A percentile compares a stretch with the other conserved stretches of the same genome.
phyloP scores from a whole-genome alignment of 2,888 invertebrate genomes.

The Pegoplata infirma region DNA sequence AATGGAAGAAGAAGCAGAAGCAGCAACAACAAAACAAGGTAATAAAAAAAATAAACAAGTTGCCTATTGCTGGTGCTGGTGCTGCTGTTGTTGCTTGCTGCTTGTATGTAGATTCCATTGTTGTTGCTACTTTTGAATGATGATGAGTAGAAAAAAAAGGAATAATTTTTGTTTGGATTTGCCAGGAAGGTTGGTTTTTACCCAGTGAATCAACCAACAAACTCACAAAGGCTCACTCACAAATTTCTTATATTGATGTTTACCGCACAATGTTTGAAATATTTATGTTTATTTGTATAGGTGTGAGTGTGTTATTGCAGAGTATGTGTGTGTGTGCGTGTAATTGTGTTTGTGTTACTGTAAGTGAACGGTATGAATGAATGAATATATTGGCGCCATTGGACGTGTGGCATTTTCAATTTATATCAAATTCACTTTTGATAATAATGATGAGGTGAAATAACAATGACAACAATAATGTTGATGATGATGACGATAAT shows the following conservation, averaged over 20 bases:
- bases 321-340: neutral
- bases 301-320: too few relatives aligned
- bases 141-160: neutral
- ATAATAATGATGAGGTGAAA: neutral
- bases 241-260: conserved; percentile 47
- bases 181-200: conserved; percentile 5
- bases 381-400: conserved; percentile 57
- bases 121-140: conserved; percentile 7
- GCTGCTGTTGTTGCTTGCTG: conserved; percentile 5
- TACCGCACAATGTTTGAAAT: conserved; percentile 56
- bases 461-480: neutral
- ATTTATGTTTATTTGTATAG: conserved; percentile 26
- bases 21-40: neutral
- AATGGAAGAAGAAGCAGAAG: neutral
- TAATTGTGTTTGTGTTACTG: neutral
- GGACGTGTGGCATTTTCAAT: conserved; percentile 61
- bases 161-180: conserved; percentile 3
- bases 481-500: conserved; percentile 5
- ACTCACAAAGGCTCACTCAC: conserved; percentile 27
- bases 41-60: conserved; percentile 25
- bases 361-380: conserved; percentile 8
- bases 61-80: neutral
- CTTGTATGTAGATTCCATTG: neutral
- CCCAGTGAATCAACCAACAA: conserved; percentile 26
- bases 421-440: conserved; percentile 59